A percentile compares a stretch with the other conserved stretches of the same genome.
phyloP scores from a whole-genome alignment of 2,113 vertebrate genomes.

The Vulpes lagopus region DNA sequence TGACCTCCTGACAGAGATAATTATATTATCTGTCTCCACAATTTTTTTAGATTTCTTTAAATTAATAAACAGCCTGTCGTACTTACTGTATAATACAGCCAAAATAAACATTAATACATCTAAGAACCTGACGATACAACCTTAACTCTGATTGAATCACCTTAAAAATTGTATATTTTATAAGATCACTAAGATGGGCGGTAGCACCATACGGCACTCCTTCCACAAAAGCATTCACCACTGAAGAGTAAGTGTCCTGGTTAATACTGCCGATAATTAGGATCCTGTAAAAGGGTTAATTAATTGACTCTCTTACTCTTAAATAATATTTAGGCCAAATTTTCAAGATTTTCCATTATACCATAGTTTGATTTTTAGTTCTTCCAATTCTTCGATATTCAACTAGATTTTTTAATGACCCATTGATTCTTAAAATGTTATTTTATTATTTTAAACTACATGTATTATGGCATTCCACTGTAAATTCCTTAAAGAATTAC shows the following conservation, averaged over 20 bases:
- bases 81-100: not conserved
- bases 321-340: not conserved
- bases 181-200: too few relatives aligned
- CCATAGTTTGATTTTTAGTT: not conserved
- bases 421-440: constrained; percentile 48
- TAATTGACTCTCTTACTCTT: not conserved
- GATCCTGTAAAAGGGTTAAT: not conserved
- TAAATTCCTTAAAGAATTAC: constrained; percentile 18
- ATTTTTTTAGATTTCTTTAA: not conserved
- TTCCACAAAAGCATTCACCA: not conserved
- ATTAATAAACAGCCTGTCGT: not conserved
- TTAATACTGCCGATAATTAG: not conserved
- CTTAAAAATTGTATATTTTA: not conserved
- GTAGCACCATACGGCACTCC: not conserved
- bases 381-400: not conserved
- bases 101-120: not conserved
- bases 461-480: not conserved
- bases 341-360: not conserved
- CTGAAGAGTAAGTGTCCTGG: not conserved
- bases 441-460: constrained; percentile 43
- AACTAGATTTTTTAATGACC: not conserved
- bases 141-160: not conserved
- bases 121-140: not conserved
- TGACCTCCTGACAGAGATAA: not conserved
- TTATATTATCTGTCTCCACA: not conserved